Base-by-base conservation (phyloP, 1,140 invertebrate species). In the Plectrocnemia conspersa region DNA sequence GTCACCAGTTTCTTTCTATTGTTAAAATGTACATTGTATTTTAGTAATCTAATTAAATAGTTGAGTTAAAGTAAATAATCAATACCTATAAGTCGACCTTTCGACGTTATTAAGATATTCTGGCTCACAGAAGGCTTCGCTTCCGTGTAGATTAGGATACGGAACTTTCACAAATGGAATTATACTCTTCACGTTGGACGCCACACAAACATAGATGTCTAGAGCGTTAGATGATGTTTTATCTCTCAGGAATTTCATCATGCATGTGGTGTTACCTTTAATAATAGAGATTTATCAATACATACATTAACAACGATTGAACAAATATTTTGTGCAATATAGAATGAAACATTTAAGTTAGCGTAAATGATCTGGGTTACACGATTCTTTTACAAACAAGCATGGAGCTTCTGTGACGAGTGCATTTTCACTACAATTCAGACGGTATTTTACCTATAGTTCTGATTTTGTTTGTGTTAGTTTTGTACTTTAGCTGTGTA, bases 141-240 rank as follows among this genome's bases (percentile, higher is more conserved):
- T 79, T 16, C 80, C 80, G 18, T 76, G 69, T 65, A 88, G 69
- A 63, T 89, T 86, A 21, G 87, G 86, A 68, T 85, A 88, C 1
- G 86, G 83, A 2, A 88, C 79, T 71, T 89, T 88, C 0, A 85
- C 80, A 68, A 88, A 87, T 7, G 78, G 77, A 36, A 82, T 78
- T 3, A 88, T 76, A 61, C 80, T 83, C 47, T 69, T 77, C 1
- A 83, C 78, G 58, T 71, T 71, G 36, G 76, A 79, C 2, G 58
- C 62, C 24, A 63, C 42, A 27, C 15, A 38, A 3, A 46, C 23
- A 40, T 61, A 61, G 7, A 57, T 38, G 38, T 57, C 54, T 9
- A 27, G 18, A 4, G 36, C 18, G 18, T n/a, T 29, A 9, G 42
- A 27, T 32, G 38, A 9, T 25, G n/a, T 10, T 0, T 54, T 24